Evolutionary conservation across 2,888 invertebrate genomes (phyloP).

Genomic region (Masnerella sp.): DNA sequence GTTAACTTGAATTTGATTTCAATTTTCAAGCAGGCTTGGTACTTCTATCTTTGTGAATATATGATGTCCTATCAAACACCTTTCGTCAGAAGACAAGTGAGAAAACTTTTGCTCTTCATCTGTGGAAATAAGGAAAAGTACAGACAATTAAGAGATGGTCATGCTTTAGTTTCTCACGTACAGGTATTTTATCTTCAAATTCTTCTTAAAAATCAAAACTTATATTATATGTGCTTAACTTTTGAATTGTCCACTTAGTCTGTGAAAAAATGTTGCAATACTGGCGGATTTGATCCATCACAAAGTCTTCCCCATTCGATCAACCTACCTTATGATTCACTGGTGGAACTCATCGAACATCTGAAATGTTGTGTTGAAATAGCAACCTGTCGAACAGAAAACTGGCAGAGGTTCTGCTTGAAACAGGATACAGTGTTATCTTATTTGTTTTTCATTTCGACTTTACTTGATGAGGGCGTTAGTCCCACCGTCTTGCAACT

Average conservation of each 20-base stretch:
- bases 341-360: constrained; percentile 97
- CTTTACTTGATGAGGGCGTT: constrained; percentile 91
- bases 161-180: constrained; percentile 93
- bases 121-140: constrained; percentile 98
- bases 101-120: constrained; percentile 93
- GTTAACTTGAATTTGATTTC: too few relatives aligned
- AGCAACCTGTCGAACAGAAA: constrained; percentile 92
- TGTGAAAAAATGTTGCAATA: constrained; percentile 80
- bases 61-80: constrained; percentile 98
- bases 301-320: constrained; percentile 78
- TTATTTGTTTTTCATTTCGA: constrained; percentile 89
- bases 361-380: constrained; percentile 96
- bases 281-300: constrained; percentile 79
- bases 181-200: constrained; percentile 78
- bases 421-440: constrained; percentile 87
- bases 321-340: constrained; percentile 89
- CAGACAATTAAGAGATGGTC: constrained; percentile 94
- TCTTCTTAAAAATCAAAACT: background rate
- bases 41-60: constrained; percentile 91
- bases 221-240: background rate
- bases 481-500: constrained; percentile 94
- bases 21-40: constrained; percentile 82
- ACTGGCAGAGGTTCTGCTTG: constrained; percentile 95
- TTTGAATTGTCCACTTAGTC: constrained; percentile 70
- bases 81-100: constrained; percentile 91